Base-by-base conservation (phyloP, 2,888 invertebrate species). In the Nipponacmea schrenckii region DNA sequence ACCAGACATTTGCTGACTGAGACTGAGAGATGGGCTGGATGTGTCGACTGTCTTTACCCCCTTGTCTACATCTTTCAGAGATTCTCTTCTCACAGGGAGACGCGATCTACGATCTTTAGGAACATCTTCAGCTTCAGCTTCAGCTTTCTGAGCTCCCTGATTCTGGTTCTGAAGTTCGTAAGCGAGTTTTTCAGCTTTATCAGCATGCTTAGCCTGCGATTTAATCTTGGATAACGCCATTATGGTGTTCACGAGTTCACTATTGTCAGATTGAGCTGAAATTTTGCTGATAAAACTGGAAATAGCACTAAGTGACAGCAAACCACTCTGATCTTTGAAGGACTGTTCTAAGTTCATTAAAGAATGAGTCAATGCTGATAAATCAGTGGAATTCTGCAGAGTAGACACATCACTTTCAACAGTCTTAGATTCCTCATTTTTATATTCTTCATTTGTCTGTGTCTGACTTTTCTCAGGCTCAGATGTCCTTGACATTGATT, bases 271-370 rank as follows among this genome's bases (percentile, higher is more conserved):
- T 15, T 64, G 27, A 8, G 74, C 14, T 0, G 76, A 69, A 2
- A 74, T 70, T 17, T 74, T 69, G 39, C 68, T 45, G 17, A 79
- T 74, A 15, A 79, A 46, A 24, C 66, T 66, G 20, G 70, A 67
- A 24, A 79, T 77, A 10, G 75, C 69, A 63, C 75, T 76, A 15
- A 76, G 62, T 26, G 73, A 71, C 17, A 79, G 26, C 39, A 64
- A 17, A 12, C 65, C 65, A 31, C 63, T 64, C 44, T 56, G 70
- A 31, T 70, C 67, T 15, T 46, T 48, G 24, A 67, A 31, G 10
- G 67, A 66, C 10, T 46, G 48, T 31, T 73, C 69, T 15, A 50
- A 39, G 50, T 48, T 67, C 50, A 56, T 62, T 4, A 67, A 71
- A 24, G 62, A 62, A 44, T 68, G 20, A 12, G 56, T 56, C 24